These are phyloP conservation scores for Antheraea assamensis DNA, from an alignment of 2,888 invertebrate species.

Conservation along the genomic window DNA sequence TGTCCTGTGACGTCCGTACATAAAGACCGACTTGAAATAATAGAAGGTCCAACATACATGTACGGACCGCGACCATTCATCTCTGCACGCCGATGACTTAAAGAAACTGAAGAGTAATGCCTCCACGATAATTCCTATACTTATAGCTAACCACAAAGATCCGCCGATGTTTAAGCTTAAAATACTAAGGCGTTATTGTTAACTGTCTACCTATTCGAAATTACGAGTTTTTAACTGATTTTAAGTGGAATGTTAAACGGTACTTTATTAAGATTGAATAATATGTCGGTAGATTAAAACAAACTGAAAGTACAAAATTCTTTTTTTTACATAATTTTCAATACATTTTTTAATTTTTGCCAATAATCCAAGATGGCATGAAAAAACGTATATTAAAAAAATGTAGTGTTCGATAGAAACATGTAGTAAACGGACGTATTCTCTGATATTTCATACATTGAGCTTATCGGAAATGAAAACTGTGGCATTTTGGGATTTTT, in stretches of 20 bases:
- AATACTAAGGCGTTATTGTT: conserved; percentile 15
- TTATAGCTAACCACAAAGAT: conserved; percentile 35
- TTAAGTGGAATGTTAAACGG: conserved; percentile 13
- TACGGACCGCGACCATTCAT: conserved; percentile 60
- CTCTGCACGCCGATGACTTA: conserved; percentile 53
- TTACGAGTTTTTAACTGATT: conserved; percentile 20
- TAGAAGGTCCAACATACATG: conserved; percentile 61
- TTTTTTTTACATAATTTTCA: neutral
- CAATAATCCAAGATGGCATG: no score
- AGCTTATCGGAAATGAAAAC: neutral
- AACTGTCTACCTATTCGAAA: neutral
- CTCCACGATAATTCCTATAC: conserved; percentile 55
- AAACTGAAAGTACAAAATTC: neutral
- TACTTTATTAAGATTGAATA: neutral
- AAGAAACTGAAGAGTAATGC: conserved; percentile 58
- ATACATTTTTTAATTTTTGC: no score
- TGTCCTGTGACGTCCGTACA: conserved; percentile 59
- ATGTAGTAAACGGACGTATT: no score
- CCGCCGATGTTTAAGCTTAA: conserved; percentile 34
- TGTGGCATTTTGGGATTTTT: neutral
- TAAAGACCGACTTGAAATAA: conserved; percentile 64
- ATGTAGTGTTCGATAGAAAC: no score
- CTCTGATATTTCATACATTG: no score
- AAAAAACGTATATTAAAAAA: no score
- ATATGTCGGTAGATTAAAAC: neutral